phyloP scores from a whole-genome alignment of 2,888 invertebrate genomes.

The Eugnorisma glareosa region DNA sequence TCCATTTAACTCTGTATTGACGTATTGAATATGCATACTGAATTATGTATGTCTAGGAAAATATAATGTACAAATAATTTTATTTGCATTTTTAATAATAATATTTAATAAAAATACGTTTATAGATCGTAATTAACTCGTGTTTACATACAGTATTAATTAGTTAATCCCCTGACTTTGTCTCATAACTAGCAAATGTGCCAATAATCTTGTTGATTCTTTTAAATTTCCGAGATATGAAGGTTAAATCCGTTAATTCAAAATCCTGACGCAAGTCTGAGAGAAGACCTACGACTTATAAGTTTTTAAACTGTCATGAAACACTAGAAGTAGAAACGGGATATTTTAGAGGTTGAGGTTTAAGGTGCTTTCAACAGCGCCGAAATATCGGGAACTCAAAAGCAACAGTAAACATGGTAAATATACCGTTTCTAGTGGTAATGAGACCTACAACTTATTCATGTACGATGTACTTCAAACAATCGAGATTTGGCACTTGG shows the following conservation, averaged over 20 bases:
- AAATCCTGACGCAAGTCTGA: background rate
- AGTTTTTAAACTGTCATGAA: too few relatives aligned
- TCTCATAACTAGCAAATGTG: conserved; percentile 1
- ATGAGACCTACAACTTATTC: conserved; percentile 1
- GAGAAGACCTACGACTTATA: background rate
- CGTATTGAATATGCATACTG: conserved; percentile 27
- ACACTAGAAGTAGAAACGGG: too few relatives aligned
- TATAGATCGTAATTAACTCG: conserved; percentile 21
- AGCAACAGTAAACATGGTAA: too few relatives aligned
- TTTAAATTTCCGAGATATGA: background rate
- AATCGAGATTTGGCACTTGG: background rate
- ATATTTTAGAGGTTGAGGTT: too few relatives aligned
- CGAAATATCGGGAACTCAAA: too few relatives aligned
- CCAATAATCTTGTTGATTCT: conserved; percentile 18
- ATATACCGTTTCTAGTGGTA: too few relatives aligned
- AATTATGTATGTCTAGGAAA: background rate
- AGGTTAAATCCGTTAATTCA: background rate
- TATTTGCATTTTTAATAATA: conserved; percentile 32
- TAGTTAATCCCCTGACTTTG: background rate
- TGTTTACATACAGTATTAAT: conserved; percentile 19
- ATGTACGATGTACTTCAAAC: conserved; percentile 1
- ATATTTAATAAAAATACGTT: too few relatives aligned
- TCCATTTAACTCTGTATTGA: conserved; percentile 23
- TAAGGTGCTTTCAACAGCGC: too few relatives aligned
- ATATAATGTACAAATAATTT: conserved; percentile 34